A percentile compares a stretch with the other conserved stretches of the same genome.
Conservation (phyloP, 2,113 vertebrate genomes). For the Morone saxatilis region DNA sequence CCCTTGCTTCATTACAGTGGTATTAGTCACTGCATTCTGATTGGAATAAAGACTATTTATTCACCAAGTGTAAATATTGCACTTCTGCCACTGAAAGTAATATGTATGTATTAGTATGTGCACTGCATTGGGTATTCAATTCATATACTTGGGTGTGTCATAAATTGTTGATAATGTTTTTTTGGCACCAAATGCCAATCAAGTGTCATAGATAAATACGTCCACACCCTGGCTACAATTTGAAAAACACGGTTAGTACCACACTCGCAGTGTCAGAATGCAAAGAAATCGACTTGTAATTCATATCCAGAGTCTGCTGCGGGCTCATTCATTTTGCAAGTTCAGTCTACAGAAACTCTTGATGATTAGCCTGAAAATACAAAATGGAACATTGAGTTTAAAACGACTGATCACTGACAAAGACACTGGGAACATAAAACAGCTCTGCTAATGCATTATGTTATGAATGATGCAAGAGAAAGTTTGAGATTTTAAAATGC, state of each 20-base stretch:
- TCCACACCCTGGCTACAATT: background rate
- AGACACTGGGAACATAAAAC: background rate
- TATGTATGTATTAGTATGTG: background rate
- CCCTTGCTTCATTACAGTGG: constrained; percentile 10
- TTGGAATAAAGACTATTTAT: constrained; percentile 1
- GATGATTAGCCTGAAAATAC: constrained; percentile 10
- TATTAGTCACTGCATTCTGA: background rate
- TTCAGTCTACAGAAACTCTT: constrained; percentile 2
- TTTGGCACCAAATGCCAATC: background rate
- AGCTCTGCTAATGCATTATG: background rate
- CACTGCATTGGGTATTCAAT: background rate
- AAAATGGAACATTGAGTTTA: background rate
- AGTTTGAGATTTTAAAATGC: too few relatives aligned
- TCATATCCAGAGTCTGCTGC: constrained; percentile 6
- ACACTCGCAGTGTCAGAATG: background rate
- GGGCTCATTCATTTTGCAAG: constrained; percentile 12
- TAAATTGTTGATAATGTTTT: constrained; percentile 3
- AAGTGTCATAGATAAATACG: background rate
- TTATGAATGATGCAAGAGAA: too few relatives aligned
- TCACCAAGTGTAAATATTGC: background rate
- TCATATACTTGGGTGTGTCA: background rate
- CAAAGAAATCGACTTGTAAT: background rate
- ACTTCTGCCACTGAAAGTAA: background rate
- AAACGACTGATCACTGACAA: constrained; percentile 2
- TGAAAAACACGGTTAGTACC: background rate